Percentiles rank a stretch among this genome's conserved stretches.
Evolutionary conservation across 1,140 invertebrate genomes (phyloP).

Genomic region (Spodoptera frugiperda): DNA sequence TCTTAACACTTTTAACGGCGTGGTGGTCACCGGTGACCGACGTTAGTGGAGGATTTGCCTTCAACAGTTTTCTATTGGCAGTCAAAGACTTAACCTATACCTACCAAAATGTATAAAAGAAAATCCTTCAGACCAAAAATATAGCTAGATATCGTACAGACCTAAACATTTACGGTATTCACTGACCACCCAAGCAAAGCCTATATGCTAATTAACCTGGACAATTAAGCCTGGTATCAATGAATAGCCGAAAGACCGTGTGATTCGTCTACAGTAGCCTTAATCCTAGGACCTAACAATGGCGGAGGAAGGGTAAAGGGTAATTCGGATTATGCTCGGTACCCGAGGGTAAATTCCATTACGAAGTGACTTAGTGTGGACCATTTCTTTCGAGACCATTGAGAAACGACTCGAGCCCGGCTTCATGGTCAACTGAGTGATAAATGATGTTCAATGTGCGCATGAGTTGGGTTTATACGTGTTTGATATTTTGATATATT

Average conservation of each 20-base stretch:
- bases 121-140: too few relatives aligned
- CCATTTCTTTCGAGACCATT: conserved; percentile 19
- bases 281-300: not conserved
- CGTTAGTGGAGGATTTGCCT: too few relatives aligned
- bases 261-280: not conserved
- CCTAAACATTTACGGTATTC: too few relatives aligned
- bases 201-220: not conserved
- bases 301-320: not conserved
- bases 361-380: conserved; percentile 16
- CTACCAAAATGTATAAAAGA: too few relatives aligned
- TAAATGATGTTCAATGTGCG: not conserved
- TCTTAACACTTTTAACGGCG: too few relatives aligned
- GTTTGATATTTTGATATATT: too few relatives aligned
- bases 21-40: too few relatives aligned
- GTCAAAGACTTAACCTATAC: too few relatives aligned
- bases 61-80: too few relatives aligned
- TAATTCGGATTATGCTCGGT: not conserved
- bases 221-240: not conserved
- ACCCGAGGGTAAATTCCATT: conserved; percentile 18
- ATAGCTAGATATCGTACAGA: too few relatives aligned
- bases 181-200: too few relatives aligned
- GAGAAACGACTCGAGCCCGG: conserved; percentile 19
- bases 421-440: not conserved
- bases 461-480: too few relatives aligned
- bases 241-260: not conserved